A percentile compares a stretch with the other conserved stretches of the same genome.
Evolutionary conservation across 2,888 invertebrate genomes (phyloP).

Genomic region (Melinaea menophilus): DNA sequence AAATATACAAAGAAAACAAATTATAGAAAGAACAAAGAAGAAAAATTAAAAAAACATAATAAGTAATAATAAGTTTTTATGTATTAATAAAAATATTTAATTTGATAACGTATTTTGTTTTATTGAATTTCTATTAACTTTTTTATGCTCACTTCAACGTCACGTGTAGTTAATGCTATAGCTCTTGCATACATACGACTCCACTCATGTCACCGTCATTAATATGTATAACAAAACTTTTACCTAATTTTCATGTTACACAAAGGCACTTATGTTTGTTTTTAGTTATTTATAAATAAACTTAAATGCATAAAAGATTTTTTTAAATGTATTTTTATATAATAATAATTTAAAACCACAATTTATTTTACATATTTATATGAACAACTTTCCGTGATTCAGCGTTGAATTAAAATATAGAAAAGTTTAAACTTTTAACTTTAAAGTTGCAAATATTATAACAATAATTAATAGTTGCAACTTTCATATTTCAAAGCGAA

Average conservation of each 20-base stretch:
- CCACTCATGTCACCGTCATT: slow-evolving; percentile 17
- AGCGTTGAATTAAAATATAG: too few species aligned
- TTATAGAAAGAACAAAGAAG: too few species aligned
- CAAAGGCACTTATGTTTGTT: slow-evolving; percentile 8
- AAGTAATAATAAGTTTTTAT: too few species aligned
- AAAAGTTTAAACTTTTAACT: too few species aligned
- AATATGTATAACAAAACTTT: slow-evolving; percentile 18
- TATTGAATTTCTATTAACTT: too few species aligned
- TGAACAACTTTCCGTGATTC: too few species aligned
- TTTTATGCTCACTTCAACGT: background rate
- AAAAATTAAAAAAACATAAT: too few species aligned
- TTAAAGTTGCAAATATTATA: background rate
- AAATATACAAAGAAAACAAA: too few species aligned
- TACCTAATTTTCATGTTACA: slow-evolving; percentile 18
- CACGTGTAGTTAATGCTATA: slow-evolving; percentile 11
- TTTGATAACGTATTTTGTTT: too few species aligned
- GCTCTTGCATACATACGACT: slow-evolving; percentile 8
- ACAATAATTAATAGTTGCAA: too few species aligned
- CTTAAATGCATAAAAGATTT: background rate
- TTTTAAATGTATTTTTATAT: background rate
- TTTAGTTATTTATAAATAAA: slow-evolving; percentile 7
- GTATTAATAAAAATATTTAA: too few species aligned
- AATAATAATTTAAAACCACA: background rate
- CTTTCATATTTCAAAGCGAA: too few species aligned
- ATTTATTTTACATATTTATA: background rate